A percentile compares a stretch with the other conserved stretches of the same genome.
Evolutionary conservation across 2,113 vertebrate genomes (phyloP).

Genomic region (Plecturocebus donacophilus): DNA sequence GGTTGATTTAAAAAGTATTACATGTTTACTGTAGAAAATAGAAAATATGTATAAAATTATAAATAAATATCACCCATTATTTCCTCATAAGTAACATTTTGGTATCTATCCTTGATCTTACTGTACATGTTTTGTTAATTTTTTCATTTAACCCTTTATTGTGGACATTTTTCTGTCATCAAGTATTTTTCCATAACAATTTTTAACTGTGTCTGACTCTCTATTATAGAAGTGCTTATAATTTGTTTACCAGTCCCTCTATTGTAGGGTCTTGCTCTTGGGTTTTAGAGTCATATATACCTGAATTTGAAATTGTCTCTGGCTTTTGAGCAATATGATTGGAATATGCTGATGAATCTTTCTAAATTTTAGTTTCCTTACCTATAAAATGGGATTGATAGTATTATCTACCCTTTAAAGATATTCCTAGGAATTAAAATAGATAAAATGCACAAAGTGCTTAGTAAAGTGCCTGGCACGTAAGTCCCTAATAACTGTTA

Average conservation of each 20-base stretch:
- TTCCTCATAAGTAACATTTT: neutral
- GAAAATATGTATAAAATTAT: neutral
- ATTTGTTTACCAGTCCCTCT: neutral
- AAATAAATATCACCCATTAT: neutral
- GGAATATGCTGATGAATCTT: neutral
- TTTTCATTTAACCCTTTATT: constrained; percentile 3
- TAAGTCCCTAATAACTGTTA: neutral
- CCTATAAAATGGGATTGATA: neutral
- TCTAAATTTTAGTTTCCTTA: neutral
- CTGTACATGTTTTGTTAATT: neutral
- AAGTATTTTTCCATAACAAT: neutral
- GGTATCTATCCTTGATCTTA: neutral
- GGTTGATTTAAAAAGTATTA: neutral
- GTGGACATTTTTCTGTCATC: neutral
- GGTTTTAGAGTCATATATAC: neutral
- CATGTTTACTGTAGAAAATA: neutral
- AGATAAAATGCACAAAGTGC: neutral
- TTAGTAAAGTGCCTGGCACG: neutral
- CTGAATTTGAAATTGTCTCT: neutral
- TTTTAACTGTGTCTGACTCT: neutral
- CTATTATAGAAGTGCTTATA: neutral
- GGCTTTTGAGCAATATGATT: neutral
- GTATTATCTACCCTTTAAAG: neutral
- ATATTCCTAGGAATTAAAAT: neutral
- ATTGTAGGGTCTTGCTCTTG: neutral